Evolutionary conservation across 2,888 invertebrate genomes (phyloP).

Genomic region (Heliconius cydno): DNA sequence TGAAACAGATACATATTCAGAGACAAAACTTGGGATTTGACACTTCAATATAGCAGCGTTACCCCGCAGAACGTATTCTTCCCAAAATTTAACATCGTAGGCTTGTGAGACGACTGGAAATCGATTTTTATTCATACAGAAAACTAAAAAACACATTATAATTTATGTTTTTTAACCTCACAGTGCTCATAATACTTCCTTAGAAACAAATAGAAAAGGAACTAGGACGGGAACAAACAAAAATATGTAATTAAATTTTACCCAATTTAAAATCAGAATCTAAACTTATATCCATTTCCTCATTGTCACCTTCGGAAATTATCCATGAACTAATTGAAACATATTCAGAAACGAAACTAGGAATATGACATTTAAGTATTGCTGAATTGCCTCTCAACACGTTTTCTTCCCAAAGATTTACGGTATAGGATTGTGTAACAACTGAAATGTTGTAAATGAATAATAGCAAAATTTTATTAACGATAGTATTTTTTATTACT

Average conservation of each 20-base stretch:
- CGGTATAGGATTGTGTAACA: constrained; percentile 93
- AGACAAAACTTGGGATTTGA: constrained; percentile 96
- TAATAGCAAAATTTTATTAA: not conserved
- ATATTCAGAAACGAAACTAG: constrained; percentile 96
- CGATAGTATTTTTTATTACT: not conserved
- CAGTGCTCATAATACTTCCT: not conserved
- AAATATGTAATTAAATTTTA: constrained; percentile 50
- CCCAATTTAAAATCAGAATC: constrained; percentile 74
- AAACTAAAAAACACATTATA: not conserved
- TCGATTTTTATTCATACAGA: constrained; percentile 30
- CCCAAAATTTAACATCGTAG: constrained; percentile 95
- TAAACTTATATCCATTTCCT: constrained; percentile 78
- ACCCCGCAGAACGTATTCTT: constrained; percentile 94
- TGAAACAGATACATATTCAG: constrained; percentile 93
- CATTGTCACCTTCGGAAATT: constrained; percentile 86
- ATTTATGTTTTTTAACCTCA: not conserved
- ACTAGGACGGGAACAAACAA: constrained; percentile 26
- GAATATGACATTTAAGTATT: constrained; percentile 95
- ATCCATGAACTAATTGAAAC: constrained; percentile 94
- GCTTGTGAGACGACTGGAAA: constrained; percentile 94
- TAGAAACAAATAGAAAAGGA: constrained; percentile 4
- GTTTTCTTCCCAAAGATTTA: constrained; percentile 96
- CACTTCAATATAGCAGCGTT: constrained; percentile 96
- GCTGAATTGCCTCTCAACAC: constrained; percentile 95
- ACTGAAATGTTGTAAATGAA: constrained; percentile 81